Evolutionary conservation across 2,888 invertebrate genomes (phyloP).

Genomic region (Phorcus lineatus): DNA sequence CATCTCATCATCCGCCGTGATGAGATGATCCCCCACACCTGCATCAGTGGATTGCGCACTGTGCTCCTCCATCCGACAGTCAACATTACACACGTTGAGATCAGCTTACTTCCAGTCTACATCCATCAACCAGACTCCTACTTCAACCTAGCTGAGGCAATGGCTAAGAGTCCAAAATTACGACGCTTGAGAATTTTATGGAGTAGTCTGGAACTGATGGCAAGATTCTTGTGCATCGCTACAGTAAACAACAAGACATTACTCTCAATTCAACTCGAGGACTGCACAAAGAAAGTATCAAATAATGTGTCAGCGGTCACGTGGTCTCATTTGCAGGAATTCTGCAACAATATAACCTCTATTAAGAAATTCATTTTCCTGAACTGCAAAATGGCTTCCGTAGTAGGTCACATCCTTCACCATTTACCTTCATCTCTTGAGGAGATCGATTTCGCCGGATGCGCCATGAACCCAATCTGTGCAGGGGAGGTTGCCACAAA

Average conservation of each 20-base stretch:
- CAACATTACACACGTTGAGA: conserved; percentile 57
- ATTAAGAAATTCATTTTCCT: conserved; percentile 56
- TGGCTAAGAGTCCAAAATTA: conserved; percentile 49
- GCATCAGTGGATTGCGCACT: conserved; percentile 50
- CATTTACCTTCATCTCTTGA: conserved; percentile 57
- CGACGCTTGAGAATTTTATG: conserved; percentile 58
- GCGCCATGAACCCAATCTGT: conserved; percentile 62
- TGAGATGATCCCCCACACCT: conserved; percentile 48
- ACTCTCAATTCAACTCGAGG: conserved; percentile 48
- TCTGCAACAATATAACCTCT: conserved; percentile 56
- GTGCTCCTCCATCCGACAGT: conserved; percentile 39
- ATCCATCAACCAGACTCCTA: conserved; percentile 48
- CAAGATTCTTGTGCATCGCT: conserved; percentile 55
- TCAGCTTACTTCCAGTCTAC: conserved; percentile 61
- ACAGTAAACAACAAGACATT: conserved; percentile 46
- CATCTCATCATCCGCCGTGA: conserved; percentile 51
- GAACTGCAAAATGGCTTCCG: conserved; percentile 50
- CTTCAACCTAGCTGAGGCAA: conserved; percentile 52
- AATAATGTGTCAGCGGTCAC: conserved; percentile 59
- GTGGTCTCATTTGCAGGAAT: conserved; percentile 63
- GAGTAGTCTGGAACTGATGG: conserved; percentile 59
- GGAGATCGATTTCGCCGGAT: conserved; percentile 54
- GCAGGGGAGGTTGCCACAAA: conserved; percentile 58
- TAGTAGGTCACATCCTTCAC: conserved; percentile 66
- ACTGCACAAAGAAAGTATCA: conserved; percentile 35